Base-by-base conservation (phyloP, 2,797 vertebrate genomes). In the Parauchenoglanis ngamensis region DNA sequence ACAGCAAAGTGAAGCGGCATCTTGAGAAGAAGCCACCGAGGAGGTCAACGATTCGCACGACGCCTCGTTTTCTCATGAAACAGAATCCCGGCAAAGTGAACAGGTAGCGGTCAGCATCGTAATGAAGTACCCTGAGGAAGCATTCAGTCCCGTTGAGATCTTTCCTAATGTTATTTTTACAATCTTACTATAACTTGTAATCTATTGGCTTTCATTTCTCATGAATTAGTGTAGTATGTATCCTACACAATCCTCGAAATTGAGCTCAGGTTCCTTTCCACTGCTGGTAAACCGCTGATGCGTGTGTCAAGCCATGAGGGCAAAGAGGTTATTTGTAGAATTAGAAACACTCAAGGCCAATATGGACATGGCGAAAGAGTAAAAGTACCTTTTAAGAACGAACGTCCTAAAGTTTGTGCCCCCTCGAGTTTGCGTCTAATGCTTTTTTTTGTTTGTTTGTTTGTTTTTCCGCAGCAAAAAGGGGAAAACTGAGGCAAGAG, bases 31-130 rank as follows among this genome's bases (percentile, higher is more conserved):
- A 95, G 83, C 98, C 98, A 10, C 89, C 97, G 81, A 94, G 93
- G 86, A 97, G 98, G 91, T 95, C 94, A 89, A 96, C 95, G 57
- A 99, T 99, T 90, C 95, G 95, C 92, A 98, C 98, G 85, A 98
- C 95, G 11, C 98, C 97, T 35, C 94, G 95, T 67, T 96, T 94
- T 92, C 94, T 99, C 85, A 92, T 96, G 92, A 96, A 96, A 92
- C 97, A 96, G 85, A 93, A 93, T 35, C 65, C 70, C 0, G 35
- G 11, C 72, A 86, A 80, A 79, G 72, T 52, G 15, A 88, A 87
- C 65, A 87, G 89, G 89, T 89, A 86, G 31, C 61, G 72, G 67
- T 68, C 28, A 52, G 12, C 4, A 46, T 63, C 13, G 13, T 44
- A 21, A 15, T 59, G 4, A 68, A 40, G 59, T 35, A 25, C 10